Evolutionary conservation across 1,140 invertebrate genomes (phyloP), one percentile per base, ranked within the genome.

Genomic region (Cyphomyrmex costatus): DNA sequence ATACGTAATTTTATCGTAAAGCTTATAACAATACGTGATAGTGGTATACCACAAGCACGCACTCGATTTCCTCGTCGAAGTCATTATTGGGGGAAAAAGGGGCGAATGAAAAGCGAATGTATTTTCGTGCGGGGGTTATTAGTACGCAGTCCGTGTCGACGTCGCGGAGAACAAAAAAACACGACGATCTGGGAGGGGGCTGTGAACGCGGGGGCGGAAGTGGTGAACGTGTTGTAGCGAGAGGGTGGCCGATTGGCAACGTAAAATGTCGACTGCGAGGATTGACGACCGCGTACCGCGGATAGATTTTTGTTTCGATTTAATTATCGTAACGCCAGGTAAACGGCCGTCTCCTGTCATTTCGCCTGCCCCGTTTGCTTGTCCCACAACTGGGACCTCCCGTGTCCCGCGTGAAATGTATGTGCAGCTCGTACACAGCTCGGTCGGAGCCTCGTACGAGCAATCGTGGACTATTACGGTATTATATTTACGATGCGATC

Each of bases 251-350:
- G 56, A 68, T 70, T 58, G 86, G 68, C 61, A 83, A 82, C 80
- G 53, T 83, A 86, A 85, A 91, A 88, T 91, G 86, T 90, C 85
- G 71, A 61, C 74, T 53, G 76, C 65, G 82, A 88, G 88, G 88
- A 92, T 92, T 89, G 92, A 92, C 91, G 90, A 88, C 85, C 78
- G 82, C 74, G 85, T 85, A 86, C 24, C 63, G 83, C 65, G 90
- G 83, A 87, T 90, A 84, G 88, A 92, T 92, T 92, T 93, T 93
- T 92, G 90, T 93, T 92, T 88, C 92, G 77, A 85, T 92, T 92
- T 92, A 92, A 93, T 93, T 91, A 92, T 92, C 88, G 89, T 86
- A 85, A 90, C 80, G 92, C 86, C 73, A 84, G 88, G 82, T 93
- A 91, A 92, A 91, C 90, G 87, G 83, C 66, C 66, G 53, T 71